Percentiles rank a stretch among this genome's conserved stretches.
These are phyloP conservation scores for Popillia japonica DNA, from an alignment of 1,140 invertebrate genomes.

Conservation along the genomic window DNA sequence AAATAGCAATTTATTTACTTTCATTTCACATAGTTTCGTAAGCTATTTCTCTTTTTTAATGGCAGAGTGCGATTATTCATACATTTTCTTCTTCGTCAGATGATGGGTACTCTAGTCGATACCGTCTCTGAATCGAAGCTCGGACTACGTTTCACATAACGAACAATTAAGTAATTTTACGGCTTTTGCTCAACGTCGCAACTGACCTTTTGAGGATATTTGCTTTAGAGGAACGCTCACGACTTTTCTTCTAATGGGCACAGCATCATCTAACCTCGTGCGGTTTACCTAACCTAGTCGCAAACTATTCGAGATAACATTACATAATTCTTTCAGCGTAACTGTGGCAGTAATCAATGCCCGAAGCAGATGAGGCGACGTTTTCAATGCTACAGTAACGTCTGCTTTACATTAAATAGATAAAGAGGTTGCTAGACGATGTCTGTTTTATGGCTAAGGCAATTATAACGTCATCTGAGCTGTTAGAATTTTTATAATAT, in stretches of 20 bases:
- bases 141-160: neutral
- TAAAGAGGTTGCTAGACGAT: neutral
- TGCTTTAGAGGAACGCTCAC: neutral
- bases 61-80: neutral
- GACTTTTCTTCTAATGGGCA: neutral
- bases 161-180: conserved; percentile 33
- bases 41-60: neutral
- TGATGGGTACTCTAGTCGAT: neutral
- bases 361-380: neutral
- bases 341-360: neutral
- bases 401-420: neutral
- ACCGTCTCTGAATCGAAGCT: neutral
- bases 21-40: neutral
- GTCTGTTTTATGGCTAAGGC: too few relatives aligned
- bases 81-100: neutral
- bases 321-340: neutral
- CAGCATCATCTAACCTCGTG: neutral
- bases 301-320: neutral
- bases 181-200: neutral
- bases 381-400: neutral
- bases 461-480: too few relatives aligned
- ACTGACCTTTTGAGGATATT: conserved; percentile 19
- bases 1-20: neutral
- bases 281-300: neutral
- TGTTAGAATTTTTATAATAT: too few relatives aligned